These are phyloP conservation scores for Hedychridium roseum DNA, from an alignment of 2,888 invertebrate genomes.

Conservation along the genomic window DNA sequence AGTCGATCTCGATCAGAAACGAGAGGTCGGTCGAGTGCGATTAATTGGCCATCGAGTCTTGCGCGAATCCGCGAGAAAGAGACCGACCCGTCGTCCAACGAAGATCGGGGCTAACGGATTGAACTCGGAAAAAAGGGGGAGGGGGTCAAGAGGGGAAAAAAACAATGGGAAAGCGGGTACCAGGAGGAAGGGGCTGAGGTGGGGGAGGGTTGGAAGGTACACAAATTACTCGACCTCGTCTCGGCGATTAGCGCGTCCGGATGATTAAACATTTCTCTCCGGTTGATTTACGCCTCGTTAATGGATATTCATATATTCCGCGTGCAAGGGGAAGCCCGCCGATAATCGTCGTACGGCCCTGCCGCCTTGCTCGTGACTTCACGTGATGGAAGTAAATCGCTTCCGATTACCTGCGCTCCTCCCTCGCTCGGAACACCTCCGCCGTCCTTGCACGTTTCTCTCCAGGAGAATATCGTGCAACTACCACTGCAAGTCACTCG, in stretches of 20 bases:
- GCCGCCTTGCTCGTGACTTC: constrained; percentile 3
- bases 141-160: constrained; percentile 4
- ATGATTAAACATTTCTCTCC: constrained; percentile 45
- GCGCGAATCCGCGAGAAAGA: constrained; percentile 10
- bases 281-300: constrained; percentile 45
- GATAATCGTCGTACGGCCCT: constrained; percentile 5
- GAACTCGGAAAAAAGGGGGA: background rate
- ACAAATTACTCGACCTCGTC: constrained; percentile 24
- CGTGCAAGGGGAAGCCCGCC: constrained; percentile 2
- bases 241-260: constrained; percentile 16
- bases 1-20: constrained; percentile 16
- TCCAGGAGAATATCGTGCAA: too few species aligned
- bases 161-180: constrained; percentile 6
- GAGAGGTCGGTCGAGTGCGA: constrained; percentile 22
- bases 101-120: constrained; percentile 25
- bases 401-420: constrained; percentile 40
- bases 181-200: background rate
- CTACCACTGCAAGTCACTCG: too few species aligned
- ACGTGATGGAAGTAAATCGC: constrained; percentile 34
- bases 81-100: constrained; percentile 2
- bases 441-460: too few species aligned
- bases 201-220: background rate
- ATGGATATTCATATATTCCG: constrained; percentile 50
- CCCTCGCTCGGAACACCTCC: constrained; percentile 14
- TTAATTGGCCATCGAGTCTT: constrained; percentile 32